A percentile compares a stretch with the other conserved stretches of the same genome.
These are phyloP conservation scores for Uloborus diversus DNA, from an alignment of 1,140 invertebrate species.

Conservation along the genomic window DNA sequence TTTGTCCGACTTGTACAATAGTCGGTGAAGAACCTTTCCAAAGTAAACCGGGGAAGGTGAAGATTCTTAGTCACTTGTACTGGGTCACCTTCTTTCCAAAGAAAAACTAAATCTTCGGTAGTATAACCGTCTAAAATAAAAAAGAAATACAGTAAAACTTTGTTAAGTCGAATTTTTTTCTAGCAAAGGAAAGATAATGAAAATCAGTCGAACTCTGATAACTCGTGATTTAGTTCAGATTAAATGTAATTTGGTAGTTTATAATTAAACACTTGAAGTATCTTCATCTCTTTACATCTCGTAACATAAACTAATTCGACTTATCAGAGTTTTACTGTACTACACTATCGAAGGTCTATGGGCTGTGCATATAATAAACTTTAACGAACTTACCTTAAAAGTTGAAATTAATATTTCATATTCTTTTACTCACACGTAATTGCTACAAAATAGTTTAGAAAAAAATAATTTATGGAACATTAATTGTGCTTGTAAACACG, in stretches of 20 bases:
- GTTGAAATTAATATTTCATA: too few species aligned
- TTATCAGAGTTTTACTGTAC: slow-evolving; percentile 57
- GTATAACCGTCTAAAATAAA: slow-evolving; percentile 83
- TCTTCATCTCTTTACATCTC: too few species aligned
- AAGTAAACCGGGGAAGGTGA: slow-evolving; percentile 65
- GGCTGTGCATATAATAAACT: neutral
- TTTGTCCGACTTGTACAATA: slow-evolving; percentile 68
- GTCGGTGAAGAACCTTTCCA: slow-evolving; percentile 65
- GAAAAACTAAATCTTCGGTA: slow-evolving; percentile 90
- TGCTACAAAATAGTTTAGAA: too few species aligned
- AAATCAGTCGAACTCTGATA: slow-evolving; percentile 55
- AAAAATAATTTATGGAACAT: too few species aligned
- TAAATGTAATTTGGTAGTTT: too few species aligned
- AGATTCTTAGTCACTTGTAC: slow-evolving; percentile 82
- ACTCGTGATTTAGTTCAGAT: slow-evolving; percentile 38
- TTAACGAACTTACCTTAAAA: too few species aligned
- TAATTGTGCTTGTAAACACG: too few species aligned
- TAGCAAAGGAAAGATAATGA: neutral
- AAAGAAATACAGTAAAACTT: slow-evolving; percentile 56
- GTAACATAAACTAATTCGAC: slow-evolving; percentile 51
- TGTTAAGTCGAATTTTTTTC: slow-evolving; percentile 43
- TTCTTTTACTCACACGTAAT: too few species aligned
- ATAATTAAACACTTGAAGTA: too few species aligned
- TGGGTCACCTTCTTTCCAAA: slow-evolving; percentile 93
- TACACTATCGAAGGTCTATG: neutral